Evolutionary conservation across 2,888 invertebrate genomes (phyloP).

Genomic region (Rhagophthalmus giganteus): DNA sequence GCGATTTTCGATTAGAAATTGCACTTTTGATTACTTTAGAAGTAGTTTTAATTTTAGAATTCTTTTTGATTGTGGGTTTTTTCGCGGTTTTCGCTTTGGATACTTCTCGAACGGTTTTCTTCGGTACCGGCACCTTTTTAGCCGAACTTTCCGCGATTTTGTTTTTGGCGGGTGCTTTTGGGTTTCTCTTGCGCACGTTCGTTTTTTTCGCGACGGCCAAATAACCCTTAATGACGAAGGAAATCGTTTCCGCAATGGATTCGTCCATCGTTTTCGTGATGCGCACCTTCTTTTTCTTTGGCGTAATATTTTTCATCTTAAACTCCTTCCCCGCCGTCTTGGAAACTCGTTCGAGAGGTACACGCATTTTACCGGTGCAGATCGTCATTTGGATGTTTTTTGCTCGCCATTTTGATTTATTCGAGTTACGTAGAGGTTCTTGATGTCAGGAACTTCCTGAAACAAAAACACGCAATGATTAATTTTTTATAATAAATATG

Average conservation of each 20-base stretch:
- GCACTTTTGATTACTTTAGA: slow-evolving; percentile 9
- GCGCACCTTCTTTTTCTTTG: slow-evolving; percentile 42
- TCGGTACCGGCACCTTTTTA: slow-evolving; percentile 11
- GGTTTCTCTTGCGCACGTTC: slow-evolving; percentile 36
- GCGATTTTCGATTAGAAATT: slow-evolving; percentile 8
- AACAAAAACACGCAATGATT: slow-evolving; percentile 4
- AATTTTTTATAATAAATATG: no score
- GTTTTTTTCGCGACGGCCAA: slow-evolving; percentile 45
- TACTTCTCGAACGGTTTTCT: not conserved
- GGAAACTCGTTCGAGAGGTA: slow-evolving; percentile 24
- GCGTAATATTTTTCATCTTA: slow-evolving; percentile 35
- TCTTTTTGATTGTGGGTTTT: slow-evolving; percentile 6
- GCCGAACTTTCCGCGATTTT: slow-evolving; percentile 3
- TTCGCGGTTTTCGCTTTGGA: slow-evolving; percentile 9
- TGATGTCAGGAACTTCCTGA: no score
- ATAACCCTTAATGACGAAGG: slow-evolving; percentile 53
- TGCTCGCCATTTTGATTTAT: not conserved
- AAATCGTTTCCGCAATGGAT: slow-evolving; percentile 51
- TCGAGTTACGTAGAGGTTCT: no score
- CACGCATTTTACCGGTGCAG: slow-evolving; percentile 28
- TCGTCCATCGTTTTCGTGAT: slow-evolving; percentile 43
- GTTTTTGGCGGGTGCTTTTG: slow-evolving; percentile 43
- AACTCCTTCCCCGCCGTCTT: slow-evolving; percentile 29
- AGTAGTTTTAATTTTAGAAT: slow-evolving; percentile 3
- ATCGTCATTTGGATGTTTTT: slow-evolving; percentile 3